Evolutionary conservation across 2,113 vertebrate species (phyloP).

Genomic region (Oreochromis aureus): DNA sequence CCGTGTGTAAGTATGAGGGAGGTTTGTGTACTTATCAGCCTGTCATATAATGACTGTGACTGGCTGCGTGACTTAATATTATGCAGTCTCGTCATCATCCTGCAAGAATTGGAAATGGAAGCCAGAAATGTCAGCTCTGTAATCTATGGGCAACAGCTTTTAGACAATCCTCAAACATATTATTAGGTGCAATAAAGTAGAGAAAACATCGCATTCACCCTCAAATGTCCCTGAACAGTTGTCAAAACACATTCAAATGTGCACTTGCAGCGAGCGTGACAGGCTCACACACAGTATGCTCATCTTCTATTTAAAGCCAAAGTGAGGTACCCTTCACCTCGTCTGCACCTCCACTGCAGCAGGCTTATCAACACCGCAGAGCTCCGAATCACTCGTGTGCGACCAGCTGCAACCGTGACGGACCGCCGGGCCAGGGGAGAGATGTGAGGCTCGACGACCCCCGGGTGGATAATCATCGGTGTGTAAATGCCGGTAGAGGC

Average conservation of each 20-base stretch:
- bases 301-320: background rate
- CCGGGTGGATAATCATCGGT: conserved; percentile 41
- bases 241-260: background rate
- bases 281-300: background rate
- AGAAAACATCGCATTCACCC: background rate
- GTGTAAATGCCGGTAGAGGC: conserved; percentile 36
- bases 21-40: background rate
- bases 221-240: background rate
- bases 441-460: conserved; percentile 29
- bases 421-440: background rate
- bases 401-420: conserved; percentile 30
- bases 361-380: conserved; percentile 29
- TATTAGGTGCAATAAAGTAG: background rate
- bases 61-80: background rate
- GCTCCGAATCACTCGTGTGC: conserved; percentile 10
- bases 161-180: background rate
- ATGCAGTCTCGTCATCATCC: background rate
- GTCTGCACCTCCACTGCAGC: background rate
- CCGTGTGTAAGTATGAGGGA: background rate
- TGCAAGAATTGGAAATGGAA: background rate
- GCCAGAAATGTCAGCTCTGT: background rate
- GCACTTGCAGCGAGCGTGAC: background rate
- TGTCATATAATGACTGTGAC: background rate
- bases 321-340: conserved; percentile 1
- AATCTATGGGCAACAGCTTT: background rate